These are phyloP conservation scores for Eupithecia insigniata DNA, from an alignment of 2,888 invertebrate species.

Conservation along the genomic window DNA sequence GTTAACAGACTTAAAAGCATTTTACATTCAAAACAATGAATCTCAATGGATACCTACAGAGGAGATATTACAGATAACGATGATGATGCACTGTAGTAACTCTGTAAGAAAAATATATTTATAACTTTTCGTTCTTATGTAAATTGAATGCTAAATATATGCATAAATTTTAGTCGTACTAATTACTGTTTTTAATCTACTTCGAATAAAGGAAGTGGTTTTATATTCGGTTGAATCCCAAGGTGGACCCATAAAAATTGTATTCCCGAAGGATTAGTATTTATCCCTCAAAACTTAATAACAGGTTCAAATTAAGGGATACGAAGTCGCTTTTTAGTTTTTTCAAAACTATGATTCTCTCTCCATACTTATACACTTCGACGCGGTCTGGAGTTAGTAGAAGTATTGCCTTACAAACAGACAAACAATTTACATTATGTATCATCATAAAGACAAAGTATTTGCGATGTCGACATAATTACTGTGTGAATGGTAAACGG, in stretches of 20 bases:
- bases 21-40: neutral
- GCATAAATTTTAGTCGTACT: neutral
- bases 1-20: neutral
- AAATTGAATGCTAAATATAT: neutral
- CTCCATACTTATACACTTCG: neutral
- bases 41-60: neutral
- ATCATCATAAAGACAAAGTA: conserved; percentile 10
- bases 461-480: conserved; percentile 67
- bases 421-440: conserved; percentile 12
- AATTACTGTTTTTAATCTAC: neutral
- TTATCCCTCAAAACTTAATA: no score
- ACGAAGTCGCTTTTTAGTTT: no score
- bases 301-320: no score
- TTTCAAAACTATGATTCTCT: no score
- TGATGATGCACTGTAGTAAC: no score
- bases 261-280: no score
- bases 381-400: neutral
- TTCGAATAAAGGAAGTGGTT: no score
- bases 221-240: no score
- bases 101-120: no score
- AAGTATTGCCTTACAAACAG: conserved; percentile 2
- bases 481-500: conserved; percentile 73
- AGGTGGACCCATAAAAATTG: no score
- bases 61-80: neutral
- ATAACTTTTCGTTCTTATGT: no score